Evolutionary conservation across 2,113 vertebrate genomes (phyloP).

Genomic region (Macroglossus sobrinus): DNA sequence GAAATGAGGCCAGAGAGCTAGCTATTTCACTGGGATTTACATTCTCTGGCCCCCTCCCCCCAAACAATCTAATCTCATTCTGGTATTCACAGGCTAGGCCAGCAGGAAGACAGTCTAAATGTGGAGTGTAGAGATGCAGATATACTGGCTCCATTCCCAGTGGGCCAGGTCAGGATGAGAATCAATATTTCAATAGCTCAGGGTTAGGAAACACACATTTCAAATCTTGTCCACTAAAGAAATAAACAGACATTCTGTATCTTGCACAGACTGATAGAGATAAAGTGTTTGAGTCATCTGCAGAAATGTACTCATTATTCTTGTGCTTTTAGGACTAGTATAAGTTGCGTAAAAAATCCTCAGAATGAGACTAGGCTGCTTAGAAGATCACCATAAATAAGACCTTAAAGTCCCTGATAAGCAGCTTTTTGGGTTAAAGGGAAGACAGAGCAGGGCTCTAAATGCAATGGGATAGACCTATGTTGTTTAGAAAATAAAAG

Average conservation of each 20-base stretch:
- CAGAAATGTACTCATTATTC: background rate
- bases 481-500: background rate
- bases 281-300: background rate
- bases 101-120: background rate
- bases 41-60: conserved; percentile 6
- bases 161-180: conserved; percentile 51
- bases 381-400: background rate
- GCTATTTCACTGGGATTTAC: conserved; percentile 21
- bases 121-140: conserved; percentile 3
- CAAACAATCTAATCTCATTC: conserved; percentile 56
- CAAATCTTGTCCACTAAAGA: conserved; percentile 34
- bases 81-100: conserved; percentile 33
- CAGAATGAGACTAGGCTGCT: background rate
- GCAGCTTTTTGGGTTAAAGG: background rate
- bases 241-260: conserved; percentile 24
- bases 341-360: background rate
- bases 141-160: conserved; percentile 26
- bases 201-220: conserved; percentile 35
- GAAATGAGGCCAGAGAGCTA: conserved; percentile 42
- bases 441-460: background rate
- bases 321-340: background rate
- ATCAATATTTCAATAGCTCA: conserved; percentile 56
- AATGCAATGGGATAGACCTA: too few species aligned
- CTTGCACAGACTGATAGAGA: background rate
- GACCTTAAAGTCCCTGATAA: background rate